Conservation (phyloP, 2,888 invertebrate genomes). For the Holacanthella duospinosa region DNA sequence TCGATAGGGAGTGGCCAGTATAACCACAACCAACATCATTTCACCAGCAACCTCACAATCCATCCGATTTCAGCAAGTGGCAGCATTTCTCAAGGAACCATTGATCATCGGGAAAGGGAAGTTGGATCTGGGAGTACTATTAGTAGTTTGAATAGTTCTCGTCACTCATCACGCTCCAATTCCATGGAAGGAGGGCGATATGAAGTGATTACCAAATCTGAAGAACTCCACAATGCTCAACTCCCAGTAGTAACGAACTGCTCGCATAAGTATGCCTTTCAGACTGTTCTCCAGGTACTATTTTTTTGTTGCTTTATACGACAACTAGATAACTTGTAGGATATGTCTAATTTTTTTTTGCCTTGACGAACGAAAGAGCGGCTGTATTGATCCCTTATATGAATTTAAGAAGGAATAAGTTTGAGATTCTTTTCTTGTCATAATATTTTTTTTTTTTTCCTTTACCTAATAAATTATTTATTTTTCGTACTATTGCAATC, state of each 20-base stretch:
- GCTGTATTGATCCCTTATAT: too few relatives aligned
- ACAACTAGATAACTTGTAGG: too few relatives aligned
- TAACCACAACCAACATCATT: neutral
- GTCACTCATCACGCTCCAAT: constrained; percentile 14
- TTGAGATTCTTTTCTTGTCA: too few relatives aligned
- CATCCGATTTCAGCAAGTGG: neutral
- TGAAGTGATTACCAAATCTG: constrained; percentile 21
- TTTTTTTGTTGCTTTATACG: too few relatives aligned
- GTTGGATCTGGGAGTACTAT: neutral
- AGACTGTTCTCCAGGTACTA: constrained; percentile 33
- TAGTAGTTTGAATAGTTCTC: neutral
- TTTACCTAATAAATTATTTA: too few relatives aligned
- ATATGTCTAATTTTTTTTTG: too few relatives aligned
- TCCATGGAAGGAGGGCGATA: constrained; percentile 24
- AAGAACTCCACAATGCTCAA: constrained; percentile 16
- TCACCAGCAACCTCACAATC: neutral
- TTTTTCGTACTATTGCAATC: too few relatives aligned
- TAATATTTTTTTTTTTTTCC: too few relatives aligned
- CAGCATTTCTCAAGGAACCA: neutral
- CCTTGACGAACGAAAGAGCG: too few relatives aligned
- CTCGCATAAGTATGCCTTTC: constrained; percentile 27
- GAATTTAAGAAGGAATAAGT: too few relatives aligned
- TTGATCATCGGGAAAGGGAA: neutral
- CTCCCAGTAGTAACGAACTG: constrained; percentile 19
- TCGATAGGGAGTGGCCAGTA: neutral